Percentiles rank a stretch among this genome's conserved stretches.
phyloP scores from a whole-genome alignment of 2,888 invertebrate species.

The Acleris holmiana region DNA sequence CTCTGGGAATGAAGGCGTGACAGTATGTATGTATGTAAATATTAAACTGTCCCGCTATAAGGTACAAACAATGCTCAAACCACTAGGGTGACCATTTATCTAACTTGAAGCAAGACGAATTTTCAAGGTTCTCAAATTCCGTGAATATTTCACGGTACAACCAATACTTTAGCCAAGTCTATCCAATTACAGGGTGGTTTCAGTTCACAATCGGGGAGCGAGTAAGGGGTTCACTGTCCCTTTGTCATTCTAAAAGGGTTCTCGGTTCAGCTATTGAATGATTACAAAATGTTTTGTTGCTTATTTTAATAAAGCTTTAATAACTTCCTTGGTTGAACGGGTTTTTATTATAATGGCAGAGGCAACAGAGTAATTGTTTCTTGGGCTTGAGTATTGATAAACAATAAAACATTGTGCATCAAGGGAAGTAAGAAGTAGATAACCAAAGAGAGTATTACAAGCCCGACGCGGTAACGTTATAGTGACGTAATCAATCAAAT shows the following conservation, averaged over 20 bases:
- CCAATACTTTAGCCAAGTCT: slow-evolving; percentile 20
- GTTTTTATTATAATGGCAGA: neutral
- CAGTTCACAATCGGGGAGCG: slow-evolving; percentile 19
- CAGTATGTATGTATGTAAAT: no score
- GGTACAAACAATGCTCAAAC: no score
- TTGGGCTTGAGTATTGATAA: no score
- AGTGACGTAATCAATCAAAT: no score
- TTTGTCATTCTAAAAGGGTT: slow-evolving; percentile 32
- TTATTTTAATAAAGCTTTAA: slow-evolving; percentile 15
- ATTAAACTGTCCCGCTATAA: no score
- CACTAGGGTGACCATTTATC: no score
- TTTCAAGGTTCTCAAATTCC: neutral
- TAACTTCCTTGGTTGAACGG: slow-evolving; percentile 5
- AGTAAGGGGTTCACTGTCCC: slow-evolving; percentile 11
- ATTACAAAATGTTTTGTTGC: slow-evolving; percentile 25
- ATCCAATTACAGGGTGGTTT: slow-evolving; percentile 31
- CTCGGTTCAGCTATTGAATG: slow-evolving; percentile 15
- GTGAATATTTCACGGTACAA: neutral
- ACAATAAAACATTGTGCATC: no score
- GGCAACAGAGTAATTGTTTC: no score
- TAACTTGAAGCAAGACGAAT: neutral
- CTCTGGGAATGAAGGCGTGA: no score
- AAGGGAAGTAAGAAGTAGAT: no score
- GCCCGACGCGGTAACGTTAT: no score
- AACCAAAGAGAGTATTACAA: no score